Evolutionary conservation across 2,113 vertebrate species (phyloP).

Genomic region (Vulpes vulpes): DNA sequence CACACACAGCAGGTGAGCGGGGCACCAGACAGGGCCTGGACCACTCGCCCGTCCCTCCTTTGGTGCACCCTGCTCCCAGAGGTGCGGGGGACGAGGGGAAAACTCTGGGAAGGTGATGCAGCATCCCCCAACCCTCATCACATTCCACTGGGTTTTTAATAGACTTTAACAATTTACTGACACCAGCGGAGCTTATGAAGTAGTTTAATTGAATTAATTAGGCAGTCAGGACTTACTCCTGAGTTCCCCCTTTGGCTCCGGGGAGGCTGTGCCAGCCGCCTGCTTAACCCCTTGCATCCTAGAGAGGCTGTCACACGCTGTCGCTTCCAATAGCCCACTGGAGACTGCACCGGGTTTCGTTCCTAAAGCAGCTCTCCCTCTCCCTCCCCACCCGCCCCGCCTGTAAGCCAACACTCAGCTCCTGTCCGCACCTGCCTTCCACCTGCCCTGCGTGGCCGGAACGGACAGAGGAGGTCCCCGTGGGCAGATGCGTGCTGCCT

Average conservation of each 20-base stretch:
- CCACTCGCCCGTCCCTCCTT: not conserved
- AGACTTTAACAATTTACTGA: slow-evolving; percentile 87
- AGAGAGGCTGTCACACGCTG: slow-evolving; percentile 34
- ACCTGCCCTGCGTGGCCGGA: not conserved
- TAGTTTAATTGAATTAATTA: slow-evolving; percentile 91
- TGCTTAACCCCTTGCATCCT: slow-evolving; percentile 77
- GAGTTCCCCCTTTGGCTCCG: slow-evolving; percentile 84
- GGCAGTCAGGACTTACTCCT: slow-evolving; percentile 85
- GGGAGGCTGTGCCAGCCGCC: slow-evolving; percentile 84
- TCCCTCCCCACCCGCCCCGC: not conserved
- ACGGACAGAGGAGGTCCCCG: not conserved
- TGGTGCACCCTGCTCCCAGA: not conserved
- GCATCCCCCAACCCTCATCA: slow-evolving; percentile 77
- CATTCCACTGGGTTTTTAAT: slow-evolving; percentile 84
- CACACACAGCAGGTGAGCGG: not conserved
- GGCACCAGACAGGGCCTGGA: not conserved
- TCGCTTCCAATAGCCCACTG: not conserved
- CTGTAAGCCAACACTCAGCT: not conserved
- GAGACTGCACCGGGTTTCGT: accelerated
- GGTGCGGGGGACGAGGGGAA: not conserved
- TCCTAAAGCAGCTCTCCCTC: not conserved
- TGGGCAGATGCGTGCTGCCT: not conserved
- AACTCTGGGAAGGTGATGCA: not conserved
- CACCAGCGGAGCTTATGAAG: slow-evolving; percentile 87
- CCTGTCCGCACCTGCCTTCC: not conserved